These are phyloP conservation scores for Volucella inanis DNA, from an alignment of 2,888 invertebrate species.

Conservation along the genomic window DNA sequence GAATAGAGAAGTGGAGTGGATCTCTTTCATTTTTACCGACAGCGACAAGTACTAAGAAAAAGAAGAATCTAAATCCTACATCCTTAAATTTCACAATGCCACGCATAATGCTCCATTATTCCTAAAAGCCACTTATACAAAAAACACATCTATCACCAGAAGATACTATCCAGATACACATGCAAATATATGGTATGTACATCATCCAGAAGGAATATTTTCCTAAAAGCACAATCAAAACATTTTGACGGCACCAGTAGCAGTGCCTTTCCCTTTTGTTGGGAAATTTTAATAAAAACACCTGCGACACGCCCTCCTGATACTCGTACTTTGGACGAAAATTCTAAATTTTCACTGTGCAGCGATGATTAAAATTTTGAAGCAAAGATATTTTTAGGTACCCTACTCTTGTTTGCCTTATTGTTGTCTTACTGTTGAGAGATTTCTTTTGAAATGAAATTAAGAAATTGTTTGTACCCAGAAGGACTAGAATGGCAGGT, in stretches of 20 bases:
- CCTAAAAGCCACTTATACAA: slow-evolving; percentile 23
- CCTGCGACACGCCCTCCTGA: slow-evolving; percentile 2
- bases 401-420: background rate
- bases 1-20: background rate
- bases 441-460: too few relatives aligned
- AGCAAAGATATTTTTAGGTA: slow-evolving; percentile 24
- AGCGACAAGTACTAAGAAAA: background rate
- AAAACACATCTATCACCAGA: background rate
- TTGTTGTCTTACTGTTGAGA: too few relatives aligned
- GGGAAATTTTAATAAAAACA: slow-evolving; percentile 44
- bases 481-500: too few relatives aligned
- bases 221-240: slow-evolving; percentile 46
- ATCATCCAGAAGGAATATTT: slow-evolving; percentile 7
- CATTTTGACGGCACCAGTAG: background rate
- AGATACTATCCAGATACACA: background rate
- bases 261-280: background rate
- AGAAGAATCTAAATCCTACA: too few relatives aligned
- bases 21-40: too few relatives aligned
- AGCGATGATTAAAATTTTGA: slow-evolving; percentile 46
- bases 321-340: background rate
- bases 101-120: slow-evolving; percentile 13
- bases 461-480: too few relatives aligned
- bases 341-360: slow-evolving; percentile 13
- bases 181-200: background rate
- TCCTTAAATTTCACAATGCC: background rate